Base-by-base conservation (phyloP, 1,140 invertebrate species). In the Mamestra configurata region DNA sequence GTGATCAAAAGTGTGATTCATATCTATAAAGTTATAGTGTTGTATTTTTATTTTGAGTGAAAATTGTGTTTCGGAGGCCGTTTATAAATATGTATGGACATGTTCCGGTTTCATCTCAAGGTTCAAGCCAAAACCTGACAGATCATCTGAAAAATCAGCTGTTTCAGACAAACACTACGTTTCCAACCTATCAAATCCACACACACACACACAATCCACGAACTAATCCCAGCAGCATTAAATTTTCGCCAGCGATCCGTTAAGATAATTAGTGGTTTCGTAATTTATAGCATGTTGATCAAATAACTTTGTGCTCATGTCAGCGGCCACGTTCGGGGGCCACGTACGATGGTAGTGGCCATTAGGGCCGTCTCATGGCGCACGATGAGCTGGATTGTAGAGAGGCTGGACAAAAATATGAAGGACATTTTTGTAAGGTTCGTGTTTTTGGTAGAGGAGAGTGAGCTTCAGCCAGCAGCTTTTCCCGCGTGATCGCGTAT, bases 251-350 rank as follows among this genome's bases (percentile, higher is more conserved):
- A 13, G 46, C 46, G 46, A 51, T 53, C 46, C 22, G 46, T 35
- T 53, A 71, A 71, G 43, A 71, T 71, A 71, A 71, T 71, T 71
- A 71, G 68, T 11, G 27, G 22, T 10, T 13, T 6, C 18, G 46
- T 71, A 71, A 71, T 71, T 49, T 75, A 75, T 43, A 57, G 20
- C 71, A 57, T 57, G 71, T 75, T 75, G 71, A 75, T 75, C 71
- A 75, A 75, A 75, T 75, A 75, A 75, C 71, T 75, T 46, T 24
- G 40, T n/a, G 20, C 18, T 40, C 53, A 22, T 59, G 53, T 57
- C 51, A 55, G 18, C 70, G 40, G 37, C 40, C 40, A n/a, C 40
- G 61, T 40, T 64, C 31, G 18, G 70, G 27, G 27, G 27, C 43
- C 13, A 24, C 40, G 15, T 43, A 46, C 31, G 71, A 37, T 57